These are phyloP conservation scores for Urocyon cinereoargenteus DNA, from an alignment of 2,797 vertebrate species.

Conservation along the genomic window DNA sequence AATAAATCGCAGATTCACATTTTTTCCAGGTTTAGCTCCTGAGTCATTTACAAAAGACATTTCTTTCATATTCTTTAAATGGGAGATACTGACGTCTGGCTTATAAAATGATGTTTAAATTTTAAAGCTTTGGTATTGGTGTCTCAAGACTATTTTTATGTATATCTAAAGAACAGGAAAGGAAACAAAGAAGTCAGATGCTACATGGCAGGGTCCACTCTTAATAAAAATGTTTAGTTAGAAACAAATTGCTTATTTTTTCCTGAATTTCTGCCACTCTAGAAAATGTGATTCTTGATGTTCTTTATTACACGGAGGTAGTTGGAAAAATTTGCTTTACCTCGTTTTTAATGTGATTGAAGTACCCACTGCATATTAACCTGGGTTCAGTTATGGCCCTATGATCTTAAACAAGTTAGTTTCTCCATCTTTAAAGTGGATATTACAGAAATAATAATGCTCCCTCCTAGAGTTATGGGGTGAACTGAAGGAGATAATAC, in stretches of 20 bases:
- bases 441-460: conserved; percentile 45
- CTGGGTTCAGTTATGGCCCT: neutral
- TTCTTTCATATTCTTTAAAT: neutral
- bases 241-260: conserved; percentile 8
- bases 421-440: conserved; percentile 34
- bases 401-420: neutral
- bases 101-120: neutral
- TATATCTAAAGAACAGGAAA: neutral
- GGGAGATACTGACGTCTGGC: neutral
- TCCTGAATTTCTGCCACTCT: neutral
- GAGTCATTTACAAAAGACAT: conserved; percentile 34
- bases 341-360: conserved; percentile 34
- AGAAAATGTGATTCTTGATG: neutral
- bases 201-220: neutral
- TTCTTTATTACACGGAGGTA: conserved; percentile 27
- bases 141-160: neutral
- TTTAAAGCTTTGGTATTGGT: conserved; percentile 46
- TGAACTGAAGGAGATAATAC: neutral
- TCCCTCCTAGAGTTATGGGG: neutral
- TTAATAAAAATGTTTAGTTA: conserved; percentile 1
- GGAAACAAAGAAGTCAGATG: conserved; percentile 44
- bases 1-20: neutral
- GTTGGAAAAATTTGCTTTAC: conserved; percentile 52
- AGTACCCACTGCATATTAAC: neutral
- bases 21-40: conserved; percentile 50